phyloP scores from a whole-genome alignment of 1,140 invertebrate genomes.

The Mamestra configurata region DNA sequence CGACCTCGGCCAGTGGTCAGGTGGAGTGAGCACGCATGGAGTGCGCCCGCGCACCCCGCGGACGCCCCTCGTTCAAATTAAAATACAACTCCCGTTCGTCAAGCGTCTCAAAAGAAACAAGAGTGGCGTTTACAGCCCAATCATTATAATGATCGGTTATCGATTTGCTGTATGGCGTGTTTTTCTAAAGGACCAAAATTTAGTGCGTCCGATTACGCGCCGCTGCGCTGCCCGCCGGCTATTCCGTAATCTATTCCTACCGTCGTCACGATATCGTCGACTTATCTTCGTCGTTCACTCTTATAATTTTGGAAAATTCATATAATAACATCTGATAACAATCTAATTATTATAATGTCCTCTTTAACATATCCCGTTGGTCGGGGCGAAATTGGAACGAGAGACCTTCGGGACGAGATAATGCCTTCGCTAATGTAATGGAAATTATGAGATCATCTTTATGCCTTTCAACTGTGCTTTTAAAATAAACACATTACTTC shows the following conservation, averaged over 20 bases:
- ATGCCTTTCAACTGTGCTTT: slow-evolving; percentile 78
- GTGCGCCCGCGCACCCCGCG: slow-evolving; percentile 41
- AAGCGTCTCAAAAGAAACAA: slow-evolving; percentile 73
- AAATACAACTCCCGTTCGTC: slow-evolving; percentile 81
- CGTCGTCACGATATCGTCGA: slow-evolving; percentile 79
- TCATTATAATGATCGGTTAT: slow-evolving; percentile 87
- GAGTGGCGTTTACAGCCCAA: slow-evolving; percentile 78
- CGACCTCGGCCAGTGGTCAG: slow-evolving; percentile 34
- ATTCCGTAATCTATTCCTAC: slow-evolving; percentile 80
- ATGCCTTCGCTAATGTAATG: slow-evolving; percentile 79
- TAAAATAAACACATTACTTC: slow-evolving; percentile 83
- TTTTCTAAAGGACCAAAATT: slow-evolving; percentile 81
- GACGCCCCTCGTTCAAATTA: slow-evolving; percentile 60
- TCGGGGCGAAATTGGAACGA: slow-evolving; percentile 75
- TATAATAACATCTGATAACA: slow-evolving; percentile 86
- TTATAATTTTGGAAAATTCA: slow-evolving; percentile 86
- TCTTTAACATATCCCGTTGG: slow-evolving; percentile 84
- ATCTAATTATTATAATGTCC: slow-evolving; percentile 87
- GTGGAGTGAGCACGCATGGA: slow-evolving; percentile 50
- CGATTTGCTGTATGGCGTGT: slow-evolving; percentile 83
- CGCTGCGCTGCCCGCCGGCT: slow-evolving; percentile 71
- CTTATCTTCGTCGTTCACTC: slow-evolving; percentile 72
- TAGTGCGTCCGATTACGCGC: slow-evolving; percentile 76
- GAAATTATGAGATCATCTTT: slow-evolving; percentile 78
- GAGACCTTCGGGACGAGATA: slow-evolving; percentile 69